Base-by-base conservation (phyloP, 92 coral and sea anemone genomes). In the Zoanthus gigantus region DNA sequence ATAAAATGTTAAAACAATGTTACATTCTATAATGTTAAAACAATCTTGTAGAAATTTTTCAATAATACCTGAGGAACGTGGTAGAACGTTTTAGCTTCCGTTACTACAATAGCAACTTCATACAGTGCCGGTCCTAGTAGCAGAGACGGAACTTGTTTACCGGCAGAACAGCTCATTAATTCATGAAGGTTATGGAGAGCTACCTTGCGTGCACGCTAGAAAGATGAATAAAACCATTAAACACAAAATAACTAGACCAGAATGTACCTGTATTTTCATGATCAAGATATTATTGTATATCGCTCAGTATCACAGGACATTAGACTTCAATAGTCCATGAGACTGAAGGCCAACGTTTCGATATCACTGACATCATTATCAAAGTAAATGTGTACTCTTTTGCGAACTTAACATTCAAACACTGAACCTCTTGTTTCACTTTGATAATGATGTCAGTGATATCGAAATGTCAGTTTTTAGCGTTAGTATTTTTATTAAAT, bases 81-180 rank as follows among this genome's bases (percentile, higher is more conserved):
- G 29, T 81, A 81, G 23, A 44, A 81, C 44, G 29, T 28, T 32
- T 81, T 81, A 28, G 85, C 85, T 14, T 66, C 60, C 44, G 85
- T 73, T 18, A 68, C 23, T 50, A 63, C 71, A 66, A 6, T 5
- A 48, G 67, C 71, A 37, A 81, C 44, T 13, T 66, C 46, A 29
- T 66, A 66, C 5, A 48, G 23, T 34, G 85, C 85, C 18, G 85
- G 85, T 46, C 85, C 85, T 44, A 81, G 74, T 23, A 81, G 44
- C n/a, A 81, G 16, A 71, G 85, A 17, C 7, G 85, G 75, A 28
- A 16, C 60, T 23, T 44, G 85, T n/a, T 68, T 65, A 14, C 74
- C 57, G 8, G 76, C 7, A 15, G 14, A 10, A 9, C 71, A 34
- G 16, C n/a, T 15, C 85, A 81, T 81, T 15, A 13, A 1, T 65